These are phyloP conservation scores for Arenaria interpres DNA, from an alignment of 2,113 vertebrate species.

Conservation along the genomic window DNA sequence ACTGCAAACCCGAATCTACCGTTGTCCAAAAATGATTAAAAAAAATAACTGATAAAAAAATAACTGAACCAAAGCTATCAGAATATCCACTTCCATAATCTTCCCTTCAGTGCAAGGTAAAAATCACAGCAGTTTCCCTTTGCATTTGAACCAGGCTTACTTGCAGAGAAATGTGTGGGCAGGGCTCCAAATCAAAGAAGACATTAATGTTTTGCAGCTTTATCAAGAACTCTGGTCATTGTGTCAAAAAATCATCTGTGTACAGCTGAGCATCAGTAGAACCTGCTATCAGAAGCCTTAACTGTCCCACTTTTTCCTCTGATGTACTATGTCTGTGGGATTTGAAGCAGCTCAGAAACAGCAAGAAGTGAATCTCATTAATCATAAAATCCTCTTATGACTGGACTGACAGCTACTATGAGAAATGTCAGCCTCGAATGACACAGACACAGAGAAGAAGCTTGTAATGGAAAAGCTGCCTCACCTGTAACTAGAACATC, in stretches of 20 bases:
- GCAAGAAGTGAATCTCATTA: background rate
- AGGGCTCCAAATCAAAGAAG: background rate
- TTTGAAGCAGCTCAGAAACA: background rate
- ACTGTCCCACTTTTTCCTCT: background rate
- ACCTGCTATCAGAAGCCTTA: background rate
- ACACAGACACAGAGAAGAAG: background rate
- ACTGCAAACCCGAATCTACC: background rate
- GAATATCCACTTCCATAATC: background rate
- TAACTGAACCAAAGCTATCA: background rate
- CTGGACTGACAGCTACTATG: background rate
- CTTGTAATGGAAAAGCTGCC: slow-evolving; percentile 1
- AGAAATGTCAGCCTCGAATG: background rate
- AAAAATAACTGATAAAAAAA: background rate
- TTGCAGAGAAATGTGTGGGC: background rate
- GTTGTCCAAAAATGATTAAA: background rate
- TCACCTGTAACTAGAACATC: background rate
- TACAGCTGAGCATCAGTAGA: background rate
- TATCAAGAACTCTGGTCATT: background rate
- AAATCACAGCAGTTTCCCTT: background rate
- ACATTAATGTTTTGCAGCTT: background rate
- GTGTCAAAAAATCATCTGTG: background rate
- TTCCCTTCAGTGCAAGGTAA: background rate
- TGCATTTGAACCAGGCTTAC: background rate
- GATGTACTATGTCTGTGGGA: background rate
- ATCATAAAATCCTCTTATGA: slow-evolving; percentile 4